phyloP scores from a whole-genome alignment of 2,113 vertebrate species.

The Trinectes maculatus region DNA sequence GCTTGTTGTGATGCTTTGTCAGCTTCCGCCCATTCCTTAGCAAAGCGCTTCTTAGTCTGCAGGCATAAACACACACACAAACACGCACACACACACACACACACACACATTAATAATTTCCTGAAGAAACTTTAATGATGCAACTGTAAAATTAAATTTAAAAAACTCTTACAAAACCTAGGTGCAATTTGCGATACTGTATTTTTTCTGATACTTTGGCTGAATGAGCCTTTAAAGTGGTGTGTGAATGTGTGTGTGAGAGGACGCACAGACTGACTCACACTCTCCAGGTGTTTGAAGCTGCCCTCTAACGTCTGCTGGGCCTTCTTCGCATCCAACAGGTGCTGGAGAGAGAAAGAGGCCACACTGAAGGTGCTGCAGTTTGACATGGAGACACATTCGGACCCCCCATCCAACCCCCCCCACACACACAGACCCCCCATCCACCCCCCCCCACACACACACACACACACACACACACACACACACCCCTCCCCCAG shows the following conservation, averaged over 20 bases:
- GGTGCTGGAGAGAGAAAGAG: slow-evolving; percentile 73
- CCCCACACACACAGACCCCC: no score
- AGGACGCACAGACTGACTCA: slow-evolving; percentile 71
- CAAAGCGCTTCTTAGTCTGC: slow-evolving; percentile 88
- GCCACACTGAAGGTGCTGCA: not conserved
- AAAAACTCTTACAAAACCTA: no score
- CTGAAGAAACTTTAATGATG: no score
- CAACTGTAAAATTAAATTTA: no score
- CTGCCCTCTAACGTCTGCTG: slow-evolving; percentile 87
- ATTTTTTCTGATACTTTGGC: not conserved
- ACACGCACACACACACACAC: not conserved
- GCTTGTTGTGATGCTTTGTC: slow-evolving; percentile 87
- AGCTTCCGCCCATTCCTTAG: slow-evolving; percentile 87
- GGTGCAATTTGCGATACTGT: no score
- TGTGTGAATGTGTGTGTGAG: not conserved
- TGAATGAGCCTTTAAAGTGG: not conserved
- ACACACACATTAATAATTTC: no score
- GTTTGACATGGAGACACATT: not conserved
- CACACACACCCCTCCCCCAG: no score
- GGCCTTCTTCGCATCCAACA: slow-evolving; percentile 85
- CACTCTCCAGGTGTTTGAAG: slow-evolving; percentile 87
- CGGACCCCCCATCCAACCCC: not conserved
- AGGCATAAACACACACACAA: slow-evolving; percentile 33
- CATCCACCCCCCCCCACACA: not conserved
- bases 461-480: no score